Conservation (phyloP, 2,888 invertebrate species). For the Timandra comae region DNA sequence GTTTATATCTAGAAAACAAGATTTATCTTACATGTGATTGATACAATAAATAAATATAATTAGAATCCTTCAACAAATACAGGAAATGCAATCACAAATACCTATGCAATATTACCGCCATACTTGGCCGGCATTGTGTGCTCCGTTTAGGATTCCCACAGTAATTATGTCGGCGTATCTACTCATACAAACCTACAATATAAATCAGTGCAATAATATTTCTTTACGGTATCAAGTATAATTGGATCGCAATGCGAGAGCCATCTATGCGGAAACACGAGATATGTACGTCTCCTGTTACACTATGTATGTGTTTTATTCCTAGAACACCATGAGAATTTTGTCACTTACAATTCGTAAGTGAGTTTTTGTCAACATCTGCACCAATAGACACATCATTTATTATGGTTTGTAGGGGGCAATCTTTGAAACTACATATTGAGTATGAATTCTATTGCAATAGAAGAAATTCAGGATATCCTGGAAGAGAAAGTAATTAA, state of each 20-base stretch:
- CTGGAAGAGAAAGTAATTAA: too few species aligned
- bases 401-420: too few species aligned
- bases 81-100: slow-evolving; percentile 40
- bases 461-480: too few species aligned
- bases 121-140: slow-evolving; percentile 46
- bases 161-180: slow-evolving; percentile 53
- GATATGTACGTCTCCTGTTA: slow-evolving; percentile 59
- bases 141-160: slow-evolving; percentile 59
- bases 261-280: slow-evolving; percentile 69
- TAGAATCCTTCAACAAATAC: slow-evolving; percentile 28
- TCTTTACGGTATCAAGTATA: slow-evolving; percentile 67
- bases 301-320: slow-evolving; percentile 63
- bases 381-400: too few species aligned
- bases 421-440: too few species aligned
- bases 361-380: too few species aligned
- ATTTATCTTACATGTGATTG: background rate
- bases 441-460: too few species aligned
- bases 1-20: too few species aligned
- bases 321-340: slow-evolving; percentile 71
- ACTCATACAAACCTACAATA: slow-evolving; percentile 3
- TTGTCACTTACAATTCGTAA: too few species aligned
- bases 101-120: slow-evolving; percentile 29
- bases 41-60: slow-evolving; percentile 11
- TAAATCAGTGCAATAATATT: slow-evolving; percentile 59
- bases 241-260: slow-evolving; percentile 70